Evolutionary conservation across 1,140 invertebrate species (phyloP).

Genomic region (Cyclargus thomasi): DNA sequence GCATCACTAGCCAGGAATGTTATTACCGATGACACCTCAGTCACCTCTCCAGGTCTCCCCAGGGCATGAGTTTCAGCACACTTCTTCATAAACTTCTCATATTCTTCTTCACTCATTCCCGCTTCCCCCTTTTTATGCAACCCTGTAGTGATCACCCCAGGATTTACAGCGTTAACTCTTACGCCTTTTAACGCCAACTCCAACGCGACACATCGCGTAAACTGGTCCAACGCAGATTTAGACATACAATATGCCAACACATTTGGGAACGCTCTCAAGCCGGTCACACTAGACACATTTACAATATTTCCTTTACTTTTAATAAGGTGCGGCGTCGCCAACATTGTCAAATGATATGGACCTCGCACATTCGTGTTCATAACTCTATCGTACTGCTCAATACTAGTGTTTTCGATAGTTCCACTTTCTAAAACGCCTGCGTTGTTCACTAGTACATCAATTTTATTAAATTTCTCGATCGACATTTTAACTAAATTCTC

Average conservation of each 20-base stretch:
- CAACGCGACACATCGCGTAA: slow-evolving; percentile 83
- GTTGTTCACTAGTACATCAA: slow-evolving; percentile 87
- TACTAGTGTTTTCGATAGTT: slow-evolving; percentile 82
- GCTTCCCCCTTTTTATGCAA: slow-evolving; percentile 78
- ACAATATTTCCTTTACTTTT: slow-evolving; percentile 85
- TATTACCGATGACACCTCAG: slow-evolving; percentile 86
- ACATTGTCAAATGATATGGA: slow-evolving; percentile 83
- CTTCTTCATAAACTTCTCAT: slow-evolving; percentile 82
- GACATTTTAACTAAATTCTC: slow-evolving; percentile 78
- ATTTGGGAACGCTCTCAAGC: slow-evolving; percentile 81
- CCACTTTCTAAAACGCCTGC: slow-evolving; percentile 82
- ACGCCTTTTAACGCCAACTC: slow-evolving; percentile 83
- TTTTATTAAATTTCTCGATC: slow-evolving; percentile 75
- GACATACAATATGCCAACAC: slow-evolving; percentile 86
- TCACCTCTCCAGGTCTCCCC: slow-evolving; percentile 80
- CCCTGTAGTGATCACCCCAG: slow-evolving; percentile 84
- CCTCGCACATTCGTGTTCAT: slow-evolving; percentile 86
- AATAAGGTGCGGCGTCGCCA: slow-evolving; percentile 84
- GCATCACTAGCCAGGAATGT: slow-evolving; percentile 85
- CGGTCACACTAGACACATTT: slow-evolving; percentile 88
- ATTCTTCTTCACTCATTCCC: slow-evolving; percentile 81
- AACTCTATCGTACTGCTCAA: slow-evolving; percentile 84
- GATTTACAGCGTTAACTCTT: slow-evolving; percentile 87
- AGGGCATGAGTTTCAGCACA: slow-evolving; percentile 85
- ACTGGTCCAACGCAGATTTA: slow-evolving; percentile 88